Base-by-base conservation (phyloP, 2,113 vertebrate species). In the Picathartes gymnocephalus region DNA sequence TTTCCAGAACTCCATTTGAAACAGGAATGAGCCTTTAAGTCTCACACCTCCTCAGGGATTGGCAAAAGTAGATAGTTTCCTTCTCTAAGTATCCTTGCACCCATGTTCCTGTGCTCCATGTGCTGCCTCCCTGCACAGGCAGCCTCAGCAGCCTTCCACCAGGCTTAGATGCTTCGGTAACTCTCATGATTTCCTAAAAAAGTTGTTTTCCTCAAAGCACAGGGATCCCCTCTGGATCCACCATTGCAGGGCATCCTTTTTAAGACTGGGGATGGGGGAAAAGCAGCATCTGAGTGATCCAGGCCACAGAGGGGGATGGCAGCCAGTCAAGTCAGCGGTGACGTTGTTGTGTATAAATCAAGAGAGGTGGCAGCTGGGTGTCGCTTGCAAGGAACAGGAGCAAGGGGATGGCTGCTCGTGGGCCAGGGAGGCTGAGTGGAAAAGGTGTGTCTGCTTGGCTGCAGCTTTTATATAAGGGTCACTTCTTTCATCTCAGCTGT, bases 201-300 rank as follows among this genome's bases (percentile, higher is more conserved):
- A 3, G 4, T 1, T 27, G 9, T 7, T 62, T 73, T 48, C 22
- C 54, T 77, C 68, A 12, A 20, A 64, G 48, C 21, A 2, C 0
- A 8, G 48, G 9, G 60, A 22, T 50, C 54, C 24, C 18, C 14
- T 10, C 12, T 5, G 35, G 25, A 8, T 13, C 27, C 35, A 62
- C 44, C 33, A 8, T 15, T 33, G 4, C n/a, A 13, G 44, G 28
- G 11, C 56, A 51, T 28, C n/a, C 12, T 51, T 57, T 71, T 20
- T 3, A 28, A 37, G 42, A 9, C 3, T 4, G 0, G 5, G 10
- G 11, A 2, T 10, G 24, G 5, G 17, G 2, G 2, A 10, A n/a
- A 62, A 68, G 56, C 1, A 2, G 42, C 22, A 1, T 11, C 42
- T 0, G 4, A 47, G 47, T 31, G 74, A 60, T 40, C 51, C 39